Evolutionary conservation across 2,113 vertebrate genomes (phyloP), one percentile per base, ranked within the genome.

Genomic region (Stegostoma tigrinum): DNA sequence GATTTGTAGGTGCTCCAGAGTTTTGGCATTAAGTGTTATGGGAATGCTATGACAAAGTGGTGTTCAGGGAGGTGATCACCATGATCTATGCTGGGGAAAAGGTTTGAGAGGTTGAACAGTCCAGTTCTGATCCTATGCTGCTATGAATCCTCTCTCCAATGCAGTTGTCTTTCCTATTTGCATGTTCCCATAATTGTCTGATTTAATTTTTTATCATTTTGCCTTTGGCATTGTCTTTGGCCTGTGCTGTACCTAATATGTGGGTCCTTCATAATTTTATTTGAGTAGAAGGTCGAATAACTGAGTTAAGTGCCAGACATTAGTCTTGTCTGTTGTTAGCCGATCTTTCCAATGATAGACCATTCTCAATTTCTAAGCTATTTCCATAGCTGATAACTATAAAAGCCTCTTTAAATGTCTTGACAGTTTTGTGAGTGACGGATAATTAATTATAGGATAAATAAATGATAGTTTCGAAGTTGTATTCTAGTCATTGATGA

Each of bases 301-400:
- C 94, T 72, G 67, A 68, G 94, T 52, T 45, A 72, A 34, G 67
- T 14, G 68, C 42, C 94, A 75, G 68, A 95, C 45, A 75, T 72
- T 95, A 72, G 68, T 52, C 12, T 70, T 12, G 19, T 12, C 67
- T 72, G 67, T 72, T 72, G 93, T 34, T 52, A 72, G 10, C 19
- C 67, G 48, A 38, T 70, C 48, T 68, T 70, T 70, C 24, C 45
- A 72, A 52, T 68, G 48, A 72, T 48, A 95, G 67, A 48, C 67
- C 38, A 17, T 70, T 94, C 93, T 94, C 67, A 23, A 52, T 95
- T 95, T 75, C 61, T 95, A 48, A 95, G 24, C 68, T 95, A 75
- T 30, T 75, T 75, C 30, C 10, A 14, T 2, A n/a, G 30, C 72
- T 75, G 72, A 30, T 72, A 75, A 45, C 45, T 52, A 95, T 30